Evolutionary conservation across 1,140 invertebrate species (phyloP).

Genomic region (Paralvinella palmiformis): DNA sequence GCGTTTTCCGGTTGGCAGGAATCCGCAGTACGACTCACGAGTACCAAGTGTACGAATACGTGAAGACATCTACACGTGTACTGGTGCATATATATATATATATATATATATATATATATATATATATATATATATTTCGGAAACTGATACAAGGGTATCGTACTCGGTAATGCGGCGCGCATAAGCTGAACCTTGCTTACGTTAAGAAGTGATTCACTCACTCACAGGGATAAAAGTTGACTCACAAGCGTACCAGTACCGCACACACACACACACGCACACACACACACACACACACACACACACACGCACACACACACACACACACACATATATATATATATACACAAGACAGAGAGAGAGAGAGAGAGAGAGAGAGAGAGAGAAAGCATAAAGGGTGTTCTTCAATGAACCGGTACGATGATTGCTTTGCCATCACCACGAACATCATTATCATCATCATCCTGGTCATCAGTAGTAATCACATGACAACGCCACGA

Average conservation of each 20-base stretch:
- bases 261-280: neutral
- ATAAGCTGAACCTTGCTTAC: neutral
- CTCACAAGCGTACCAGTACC: neutral
- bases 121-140: neutral
- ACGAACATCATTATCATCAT: neutral
- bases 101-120: slow-evolving; percentile 4
- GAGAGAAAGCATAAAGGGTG: neutral
- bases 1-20: too few species aligned
- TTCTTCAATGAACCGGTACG: neutral
- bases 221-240: neutral
- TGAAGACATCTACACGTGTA: neutral
- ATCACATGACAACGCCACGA: neutral
- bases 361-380: neutral
- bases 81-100: slow-evolving; percentile 4
- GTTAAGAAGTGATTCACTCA: neutral
- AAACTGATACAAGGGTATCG: neutral
- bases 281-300: neutral
- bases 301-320: neutral
- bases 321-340: neutral
- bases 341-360: neutral
- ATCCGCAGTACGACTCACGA: too few species aligned
- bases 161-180: neutral
- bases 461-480: neutral
- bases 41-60: neutral
- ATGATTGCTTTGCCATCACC: neutral